Evolutionary conservation across 2,797 vertebrate genomes (phyloP).

Genomic region (Sorex maritimensis): DNA sequence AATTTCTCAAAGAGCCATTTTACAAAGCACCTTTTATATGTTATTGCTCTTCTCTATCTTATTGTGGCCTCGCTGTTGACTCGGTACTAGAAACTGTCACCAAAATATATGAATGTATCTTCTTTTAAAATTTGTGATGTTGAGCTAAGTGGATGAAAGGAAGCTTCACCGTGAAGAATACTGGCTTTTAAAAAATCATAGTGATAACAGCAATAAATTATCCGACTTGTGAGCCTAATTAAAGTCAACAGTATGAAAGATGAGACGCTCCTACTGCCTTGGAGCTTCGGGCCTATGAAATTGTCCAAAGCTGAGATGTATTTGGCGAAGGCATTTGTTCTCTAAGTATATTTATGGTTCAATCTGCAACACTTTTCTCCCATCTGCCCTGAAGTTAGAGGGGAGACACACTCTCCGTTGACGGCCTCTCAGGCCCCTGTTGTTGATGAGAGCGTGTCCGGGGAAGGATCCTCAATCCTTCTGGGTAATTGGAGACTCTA

Average conservation of each 20-base stretch:
- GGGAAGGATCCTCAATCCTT: background rate
- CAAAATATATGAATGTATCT: constrained; percentile 65
- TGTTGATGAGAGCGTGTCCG: no score
- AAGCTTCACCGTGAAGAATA: constrained; percentile 58
- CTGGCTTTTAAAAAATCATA: constrained; percentile 71
- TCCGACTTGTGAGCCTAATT: constrained; percentile 75
- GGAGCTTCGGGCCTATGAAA: constrained; percentile 6
- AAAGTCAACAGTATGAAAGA: constrained; percentile 79
- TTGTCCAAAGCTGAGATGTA: constrained; percentile 55
- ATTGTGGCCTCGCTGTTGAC: constrained; percentile 46
- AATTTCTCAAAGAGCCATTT: constrained; percentile 61
- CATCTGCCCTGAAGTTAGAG: constrained; percentile 55
- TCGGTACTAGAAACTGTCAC: constrained; percentile 62
- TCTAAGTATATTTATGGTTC: constrained; percentile 62
- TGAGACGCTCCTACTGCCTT: background rate
- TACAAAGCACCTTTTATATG: constrained; percentile 52
- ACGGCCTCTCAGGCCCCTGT: background rate
- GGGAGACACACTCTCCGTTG: constrained; percentile 4
- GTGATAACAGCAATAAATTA: constrained; percentile 66
- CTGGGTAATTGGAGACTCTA: background rate
- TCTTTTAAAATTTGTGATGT: constrained; percentile 72
- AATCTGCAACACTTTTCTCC: constrained; percentile 26
- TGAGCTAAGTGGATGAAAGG: constrained; percentile 44
- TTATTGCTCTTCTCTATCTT: constrained; percentile 59
- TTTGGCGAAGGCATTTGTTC: constrained; percentile 17